phyloP scores from a whole-genome alignment of 1,140 invertebrate species.

The Zophobas morio region DNA sequence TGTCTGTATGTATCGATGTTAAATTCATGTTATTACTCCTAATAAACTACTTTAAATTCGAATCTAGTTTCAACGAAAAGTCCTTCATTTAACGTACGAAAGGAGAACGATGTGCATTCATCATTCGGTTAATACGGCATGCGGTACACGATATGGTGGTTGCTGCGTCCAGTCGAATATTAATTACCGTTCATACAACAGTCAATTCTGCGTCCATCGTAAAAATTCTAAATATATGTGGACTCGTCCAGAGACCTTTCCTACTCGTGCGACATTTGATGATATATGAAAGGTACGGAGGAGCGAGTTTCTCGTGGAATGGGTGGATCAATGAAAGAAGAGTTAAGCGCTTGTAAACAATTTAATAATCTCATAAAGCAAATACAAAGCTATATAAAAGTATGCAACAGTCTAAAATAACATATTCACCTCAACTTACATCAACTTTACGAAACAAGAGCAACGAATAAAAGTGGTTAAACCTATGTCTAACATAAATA shows the following conservation, averaged over 20 bases:
- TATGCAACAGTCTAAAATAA: conserved; percentile 59
- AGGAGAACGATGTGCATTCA: too few species aligned
- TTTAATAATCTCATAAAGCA: conserved; percentile 60
- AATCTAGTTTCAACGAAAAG: background rate
- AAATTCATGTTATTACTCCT: conserved; percentile 57
- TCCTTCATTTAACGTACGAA: too few species aligned
- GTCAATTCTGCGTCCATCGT: too few species aligned
- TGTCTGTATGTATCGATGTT: conserved; percentile 64
- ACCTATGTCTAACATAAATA: conserved; percentile 42
- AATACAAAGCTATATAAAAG: conserved; percentile 64
- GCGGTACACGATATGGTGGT: too few species aligned
- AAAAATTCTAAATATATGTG: too few species aligned
- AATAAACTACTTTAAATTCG: conserved; percentile 52
- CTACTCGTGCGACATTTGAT: too few species aligned
- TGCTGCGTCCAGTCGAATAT: too few species aligned
- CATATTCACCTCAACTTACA: conserved; percentile 43
- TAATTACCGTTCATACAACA: too few species aligned
- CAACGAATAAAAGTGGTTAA: conserved; percentile 30
- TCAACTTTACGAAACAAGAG: conserved; percentile 37
- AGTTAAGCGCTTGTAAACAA: conserved; percentile 53
- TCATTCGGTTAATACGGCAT: too few species aligned
- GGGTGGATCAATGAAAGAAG: background rate
- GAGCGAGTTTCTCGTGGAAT: background rate
- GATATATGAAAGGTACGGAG: too few species aligned
- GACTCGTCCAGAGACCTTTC: too few species aligned